phyloP scores from a whole-genome alignment of 1,140 invertebrate genomes.

The Belonocnema kinseyi region DNA sequence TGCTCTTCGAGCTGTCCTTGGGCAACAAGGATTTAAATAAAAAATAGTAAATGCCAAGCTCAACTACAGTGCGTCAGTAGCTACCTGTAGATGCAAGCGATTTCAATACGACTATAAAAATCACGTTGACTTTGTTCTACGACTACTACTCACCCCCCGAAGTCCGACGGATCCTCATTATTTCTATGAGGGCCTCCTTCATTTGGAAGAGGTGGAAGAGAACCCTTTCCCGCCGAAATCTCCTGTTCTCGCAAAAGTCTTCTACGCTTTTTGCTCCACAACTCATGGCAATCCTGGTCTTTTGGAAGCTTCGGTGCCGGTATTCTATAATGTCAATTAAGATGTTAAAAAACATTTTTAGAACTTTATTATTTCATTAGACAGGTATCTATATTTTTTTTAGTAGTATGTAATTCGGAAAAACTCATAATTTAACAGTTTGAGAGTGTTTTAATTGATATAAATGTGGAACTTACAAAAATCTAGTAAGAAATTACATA shows the following conservation, averaged over 20 bases:
- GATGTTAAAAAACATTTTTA: slow-evolving; percentile 19
- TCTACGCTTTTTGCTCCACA: slow-evolving; percentile 97
- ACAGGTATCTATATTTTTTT: too few relatives aligned
- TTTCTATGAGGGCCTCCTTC: slow-evolving; percentile 69
- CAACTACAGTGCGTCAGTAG: slow-evolving; percentile 50
- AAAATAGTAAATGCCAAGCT: slow-evolving; percentile 62
- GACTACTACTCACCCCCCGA: slow-evolving; percentile 77
- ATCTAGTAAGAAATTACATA: too few relatives aligned
- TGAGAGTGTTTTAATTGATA: too few relatives aligned
- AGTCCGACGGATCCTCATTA: slow-evolving; percentile 73
- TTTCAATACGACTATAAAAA: slow-evolving; percentile 53
- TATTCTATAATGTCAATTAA: slow-evolving; percentile 79
- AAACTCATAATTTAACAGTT: too few relatives aligned
- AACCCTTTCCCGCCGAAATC: slow-evolving; percentile 59
- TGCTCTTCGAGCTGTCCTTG: slow-evolving; percentile 20
- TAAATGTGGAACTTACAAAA: too few relatives aligned
- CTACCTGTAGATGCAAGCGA: slow-evolving; percentile 51
- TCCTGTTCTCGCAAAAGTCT: slow-evolving; percentile 85
- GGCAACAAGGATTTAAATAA: slow-evolving; percentile 50
- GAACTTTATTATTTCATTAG: too few relatives aligned
- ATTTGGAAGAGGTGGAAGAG: slow-evolving; percentile 64
- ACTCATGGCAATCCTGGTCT: slow-evolving; percentile 99
- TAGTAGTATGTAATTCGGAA: too few relatives aligned
- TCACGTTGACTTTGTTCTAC: slow-evolving; percentile 48
- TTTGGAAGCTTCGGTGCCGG: slow-evolving; percentile 89